phyloP scores from a whole-genome alignment of 2,888 invertebrate genomes.

The Melanostoma scalare region DNA sequence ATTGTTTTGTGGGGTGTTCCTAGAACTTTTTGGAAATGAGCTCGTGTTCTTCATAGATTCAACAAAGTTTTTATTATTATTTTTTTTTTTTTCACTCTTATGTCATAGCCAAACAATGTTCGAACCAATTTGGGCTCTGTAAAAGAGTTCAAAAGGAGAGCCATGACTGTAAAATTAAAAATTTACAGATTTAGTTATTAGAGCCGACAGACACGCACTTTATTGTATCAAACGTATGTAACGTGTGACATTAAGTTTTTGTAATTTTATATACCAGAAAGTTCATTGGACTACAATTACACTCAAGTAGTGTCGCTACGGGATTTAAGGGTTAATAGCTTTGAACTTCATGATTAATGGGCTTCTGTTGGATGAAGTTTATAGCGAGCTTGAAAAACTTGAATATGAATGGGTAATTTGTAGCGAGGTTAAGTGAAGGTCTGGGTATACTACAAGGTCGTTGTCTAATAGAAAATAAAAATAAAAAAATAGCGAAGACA shows the following conservation, averaged over 20 bases:
- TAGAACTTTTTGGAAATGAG: no score
- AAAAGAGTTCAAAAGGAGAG: no score
- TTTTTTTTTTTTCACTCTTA: not conserved
- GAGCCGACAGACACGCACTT: slow-evolving; percentile 13
- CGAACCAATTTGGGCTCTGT: no score
- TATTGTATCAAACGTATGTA: slow-evolving; percentile 31
- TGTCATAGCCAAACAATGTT: no score
- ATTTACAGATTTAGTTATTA: not conserved
- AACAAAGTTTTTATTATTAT: not conserved
- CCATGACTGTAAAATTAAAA: no score
- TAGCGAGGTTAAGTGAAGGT: no score
- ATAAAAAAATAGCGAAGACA: no score
- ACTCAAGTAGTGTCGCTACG: slow-evolving; percentile 32
- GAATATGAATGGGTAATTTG: not conserved
- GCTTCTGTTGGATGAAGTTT: slow-evolving; percentile 7
- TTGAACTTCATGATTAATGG: slow-evolving; percentile 22
- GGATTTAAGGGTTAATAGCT: slow-evolving; percentile 29
- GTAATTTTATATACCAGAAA: not conserved
- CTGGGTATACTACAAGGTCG: no score
- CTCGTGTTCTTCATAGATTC: no score
- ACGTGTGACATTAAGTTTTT: not conserved
- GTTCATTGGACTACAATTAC: slow-evolving; percentile 54
- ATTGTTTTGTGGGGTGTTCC: slow-evolving; percentile 6
- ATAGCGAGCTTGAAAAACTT: slow-evolving; percentile 32
- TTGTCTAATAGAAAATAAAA: no score